Evolutionary conservation across 2,797 vertebrate species (phyloP).

Genomic region (Petrocephalus schoutedeni): DNA sequence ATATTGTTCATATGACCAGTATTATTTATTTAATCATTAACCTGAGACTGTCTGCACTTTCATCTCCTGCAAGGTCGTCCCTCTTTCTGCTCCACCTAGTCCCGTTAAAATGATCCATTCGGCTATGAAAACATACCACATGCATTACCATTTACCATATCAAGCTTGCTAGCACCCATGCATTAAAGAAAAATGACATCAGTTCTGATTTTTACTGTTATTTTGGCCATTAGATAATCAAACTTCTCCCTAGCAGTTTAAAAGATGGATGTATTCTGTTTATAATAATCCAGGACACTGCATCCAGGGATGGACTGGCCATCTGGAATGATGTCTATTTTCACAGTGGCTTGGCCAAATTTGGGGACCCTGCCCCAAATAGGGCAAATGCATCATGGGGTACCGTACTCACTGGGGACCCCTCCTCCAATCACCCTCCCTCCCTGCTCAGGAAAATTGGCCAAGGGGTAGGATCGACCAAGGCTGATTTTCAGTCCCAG

Average conservation of each 20-base stretch:
- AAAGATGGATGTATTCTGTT: not conserved
- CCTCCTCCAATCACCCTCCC: not conserved
- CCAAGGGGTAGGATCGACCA: not conserved
- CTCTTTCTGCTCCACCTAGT: not conserved
- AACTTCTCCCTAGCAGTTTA: not conserved
- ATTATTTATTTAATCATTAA: constrained; percentile 11
- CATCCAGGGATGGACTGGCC: not conserved
- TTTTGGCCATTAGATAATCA: not conserved
- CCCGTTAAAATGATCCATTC: not conserved
- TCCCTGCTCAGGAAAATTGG: not conserved
- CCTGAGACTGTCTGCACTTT: constrained; percentile 11
- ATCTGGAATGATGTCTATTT: not conserved
- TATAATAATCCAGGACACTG: not conserved
- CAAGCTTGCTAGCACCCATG: not conserved
- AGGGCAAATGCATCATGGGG: not conserved
- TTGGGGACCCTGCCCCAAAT: not conserved
- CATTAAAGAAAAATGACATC: not conserved
- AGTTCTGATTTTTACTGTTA: not conserved
- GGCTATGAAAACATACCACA: not conserved
- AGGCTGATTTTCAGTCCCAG: not conserved
- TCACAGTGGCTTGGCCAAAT: not conserved
- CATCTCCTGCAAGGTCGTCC: not conserved
- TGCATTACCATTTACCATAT: not conserved
- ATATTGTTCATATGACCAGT: not conserved
- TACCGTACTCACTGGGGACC: not conserved